Base-by-base conservation (phyloP, 2,797 vertebrate species). In the Poecile montanus region DNA sequence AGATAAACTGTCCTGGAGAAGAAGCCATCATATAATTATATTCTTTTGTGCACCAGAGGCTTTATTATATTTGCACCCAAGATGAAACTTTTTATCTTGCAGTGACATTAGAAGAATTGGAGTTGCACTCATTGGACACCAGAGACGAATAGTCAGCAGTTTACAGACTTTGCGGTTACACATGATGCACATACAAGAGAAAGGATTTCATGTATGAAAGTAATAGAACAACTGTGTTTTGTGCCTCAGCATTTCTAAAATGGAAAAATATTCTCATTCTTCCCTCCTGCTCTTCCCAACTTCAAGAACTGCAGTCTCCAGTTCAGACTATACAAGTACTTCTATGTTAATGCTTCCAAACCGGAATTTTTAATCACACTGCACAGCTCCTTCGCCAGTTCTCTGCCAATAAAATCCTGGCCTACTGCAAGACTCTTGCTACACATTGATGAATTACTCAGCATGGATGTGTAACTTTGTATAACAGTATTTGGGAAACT, bases 111-210 rank as follows among this genome's bases (percentile, higher is more conserved):
- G 98, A 97, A 98, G 98, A 98, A 98, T 98, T 94, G 98, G 98
- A 95, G 97, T 98, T 91, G 96, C 97, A 91, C 98, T 98, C 89
- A 98, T 98, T 97, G 98, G 98, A 97, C 98, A 98, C 95, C 99
- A 99, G 99, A 99, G 99, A 98, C 98, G 99, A 98, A 99, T 99
- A 98, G 98, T 99, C 97, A 99, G 99, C 99, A 99, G 99, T 98
- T 99, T 99, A 98, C 99, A 99, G 98, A 99, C 99, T 86, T 98
- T 99, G 94, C 98, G 99, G 94, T 98, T 99, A 97, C 99, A 99
- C 96, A 98, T 99, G 97, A 98, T 99, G 97, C 99, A 99, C 97
- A 98, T 99, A 98, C 99, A 99, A 96, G 99, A 99, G 96, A 98
- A 98, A 96, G 98, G 98, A 97, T 98, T 98, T 97, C 98, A 98